Percentiles rank a stretch among this genome's conserved stretches.
Evolutionary conservation across 1,140 invertebrate genomes (phyloP).

Genomic region (Lamellibrachia luymesi): DNA sequence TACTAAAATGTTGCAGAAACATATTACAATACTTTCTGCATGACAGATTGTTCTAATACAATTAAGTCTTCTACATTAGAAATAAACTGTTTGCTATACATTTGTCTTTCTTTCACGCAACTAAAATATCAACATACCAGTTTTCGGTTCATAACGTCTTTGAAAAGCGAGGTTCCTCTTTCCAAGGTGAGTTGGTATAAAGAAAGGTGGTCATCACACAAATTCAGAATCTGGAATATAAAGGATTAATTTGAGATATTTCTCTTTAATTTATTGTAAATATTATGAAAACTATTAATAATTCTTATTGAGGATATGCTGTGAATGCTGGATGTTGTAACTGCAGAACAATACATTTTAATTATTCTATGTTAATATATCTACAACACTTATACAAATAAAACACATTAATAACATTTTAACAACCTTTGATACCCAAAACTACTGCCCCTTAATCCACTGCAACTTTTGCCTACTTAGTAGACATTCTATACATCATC

Average conservation of each 20-base stretch:
- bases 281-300: no score
- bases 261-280: neutral
- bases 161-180: conserved; percentile 46
- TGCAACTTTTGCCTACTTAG: no score
- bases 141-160: conserved; percentile 33
- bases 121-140: conserved; percentile 25
- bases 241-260: neutral
- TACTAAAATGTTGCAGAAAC: no score
- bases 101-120: no score
- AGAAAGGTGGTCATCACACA: conserved; percentile 49
- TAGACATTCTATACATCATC: no score
- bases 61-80: no score
- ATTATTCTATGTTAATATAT: no score
- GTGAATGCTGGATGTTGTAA: neutral
- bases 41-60: neutral
- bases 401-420: no score
- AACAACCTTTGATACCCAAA: no score
- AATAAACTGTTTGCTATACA: neutral
- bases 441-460: no score
- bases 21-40: no score
- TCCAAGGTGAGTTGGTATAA: conserved; percentile 53
- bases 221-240: conserved; percentile 33
- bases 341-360: neutral
- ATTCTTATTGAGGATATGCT: neutral
- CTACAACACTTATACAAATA: no score